Percentiles rank a stretch among this genome's conserved stretches.
phyloP scores from a whole-genome alignment of 2,888 invertebrate species.

The Allacma fusca region DNA sequence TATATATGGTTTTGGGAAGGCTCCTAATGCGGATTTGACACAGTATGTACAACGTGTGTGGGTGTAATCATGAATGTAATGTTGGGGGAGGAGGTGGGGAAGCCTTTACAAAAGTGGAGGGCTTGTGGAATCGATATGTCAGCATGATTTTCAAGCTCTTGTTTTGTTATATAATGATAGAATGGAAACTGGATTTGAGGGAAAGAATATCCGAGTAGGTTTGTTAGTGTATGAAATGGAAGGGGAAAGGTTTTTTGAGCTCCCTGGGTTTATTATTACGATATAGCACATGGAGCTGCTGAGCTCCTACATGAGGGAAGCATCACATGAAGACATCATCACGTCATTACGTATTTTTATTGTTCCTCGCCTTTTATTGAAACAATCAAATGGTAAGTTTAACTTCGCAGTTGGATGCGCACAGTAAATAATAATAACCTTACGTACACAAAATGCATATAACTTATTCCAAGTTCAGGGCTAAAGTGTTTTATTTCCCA shows the following conservation, averaged over 20 bases:
- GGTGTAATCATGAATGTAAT: too few relatives aligned
- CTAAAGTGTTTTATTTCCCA: constrained; percentile 1
- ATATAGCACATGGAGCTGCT: background rate
- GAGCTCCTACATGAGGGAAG: background rate
- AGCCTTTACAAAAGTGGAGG: background rate
- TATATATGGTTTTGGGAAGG: too few relatives aligned
- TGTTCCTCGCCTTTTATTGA: constrained; percentile 29
- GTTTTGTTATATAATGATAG: background rate
- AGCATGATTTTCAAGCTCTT: background rate
- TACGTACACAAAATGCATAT: background rate
- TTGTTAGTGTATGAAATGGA: background rate
- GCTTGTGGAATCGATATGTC: background rate
- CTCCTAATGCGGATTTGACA: too few relatives aligned
- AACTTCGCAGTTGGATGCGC: constrained; percentile 23
- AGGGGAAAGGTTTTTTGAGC: background rate
- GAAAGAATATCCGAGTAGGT: background rate
- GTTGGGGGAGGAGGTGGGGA: background rate
- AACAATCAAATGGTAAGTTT: constrained; percentile 10
- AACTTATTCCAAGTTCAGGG: constrained; percentile 25
- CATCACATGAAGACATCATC: constrained; percentile 32
- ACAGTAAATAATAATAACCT: constrained; percentile 3
- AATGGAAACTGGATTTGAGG: background rate
- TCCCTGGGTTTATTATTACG: background rate
- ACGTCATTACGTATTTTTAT: constrained; percentile 26
- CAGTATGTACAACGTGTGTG: too few relatives aligned